phyloP scores from a whole-genome alignment of 2,888 invertebrate species.

The Pristionchus entomophagus region DNA sequence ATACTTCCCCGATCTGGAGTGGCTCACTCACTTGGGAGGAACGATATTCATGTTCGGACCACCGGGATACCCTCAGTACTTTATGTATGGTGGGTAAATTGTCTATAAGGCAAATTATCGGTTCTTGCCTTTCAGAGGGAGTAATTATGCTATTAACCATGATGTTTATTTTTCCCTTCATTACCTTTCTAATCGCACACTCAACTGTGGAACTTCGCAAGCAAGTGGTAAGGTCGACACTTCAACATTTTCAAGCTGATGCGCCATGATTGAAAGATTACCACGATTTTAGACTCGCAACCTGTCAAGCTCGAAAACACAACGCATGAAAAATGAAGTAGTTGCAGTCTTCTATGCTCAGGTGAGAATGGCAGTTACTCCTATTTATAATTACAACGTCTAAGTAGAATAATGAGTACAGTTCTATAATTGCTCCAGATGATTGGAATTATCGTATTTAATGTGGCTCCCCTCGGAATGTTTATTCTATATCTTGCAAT shows the following conservation, averaged over 20 bases:
- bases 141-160: background rate
- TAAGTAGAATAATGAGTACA: background rate
- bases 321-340: background rate
- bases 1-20: background rate
- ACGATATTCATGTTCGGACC: conserved; percentile 7
- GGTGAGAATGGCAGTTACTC: no score
- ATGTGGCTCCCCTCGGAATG: background rate
- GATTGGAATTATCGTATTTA: background rate
- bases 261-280: background rate
- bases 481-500: background rate
- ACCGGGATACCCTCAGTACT: background rate
- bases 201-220: background rate
- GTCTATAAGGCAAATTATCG: no score
- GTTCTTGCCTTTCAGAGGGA: background rate
- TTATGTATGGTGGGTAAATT: background rate
- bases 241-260: background rate
- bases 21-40: background rate
- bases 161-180: background rate
- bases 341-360: background rate
- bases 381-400: background rate
- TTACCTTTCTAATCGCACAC: background rate
- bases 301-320: background rate
- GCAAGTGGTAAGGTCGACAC: background rate
- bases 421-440: background rate
- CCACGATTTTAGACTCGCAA: background rate